These are phyloP conservation scores for Galerucella pusilla DNA, from an alignment of 2,888 invertebrate genomes.

Conservation along the genomic window DNA sequence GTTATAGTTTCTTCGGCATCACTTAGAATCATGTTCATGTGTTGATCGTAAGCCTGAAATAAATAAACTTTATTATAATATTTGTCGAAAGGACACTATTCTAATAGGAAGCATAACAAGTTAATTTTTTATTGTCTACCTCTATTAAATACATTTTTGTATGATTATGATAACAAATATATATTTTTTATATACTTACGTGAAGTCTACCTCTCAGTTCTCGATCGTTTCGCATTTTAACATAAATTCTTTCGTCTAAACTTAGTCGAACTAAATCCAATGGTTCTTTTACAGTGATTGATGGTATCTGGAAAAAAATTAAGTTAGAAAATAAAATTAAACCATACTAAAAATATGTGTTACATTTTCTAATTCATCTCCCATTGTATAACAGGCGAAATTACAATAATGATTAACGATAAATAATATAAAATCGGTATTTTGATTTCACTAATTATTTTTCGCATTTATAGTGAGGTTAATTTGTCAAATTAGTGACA, in stretches of 20 bases:
- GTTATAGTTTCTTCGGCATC: constrained; percentile 99
- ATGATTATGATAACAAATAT: neutral
- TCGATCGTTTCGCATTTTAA: constrained; percentile 98
- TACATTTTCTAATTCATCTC: constrained; percentile 48
- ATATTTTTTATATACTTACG: constrained; percentile 69
- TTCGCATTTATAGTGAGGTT: neutral
- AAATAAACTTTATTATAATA: constrained; percentile 9
- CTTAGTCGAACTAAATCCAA: constrained; percentile 96
- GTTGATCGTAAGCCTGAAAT: constrained; percentile 96
- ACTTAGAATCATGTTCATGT: constrained; percentile 98
- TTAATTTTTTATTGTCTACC: too few species aligned
- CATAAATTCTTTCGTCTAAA: constrained; percentile 97
- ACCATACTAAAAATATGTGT: neutral
- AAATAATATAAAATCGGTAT: neutral
- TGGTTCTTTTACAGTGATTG: constrained; percentile 96
- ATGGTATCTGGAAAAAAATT: constrained; percentile 75
- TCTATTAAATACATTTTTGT: neutral
- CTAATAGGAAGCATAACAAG: too few species aligned
- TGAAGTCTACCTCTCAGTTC: constrained; percentile 95
- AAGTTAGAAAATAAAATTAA: constrained; percentile 36
- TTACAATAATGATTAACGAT: neutral
- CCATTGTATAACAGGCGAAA: constrained; percentile 27
- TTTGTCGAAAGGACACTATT: too few species aligned
- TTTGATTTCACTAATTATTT: neutral
- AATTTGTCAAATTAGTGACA: neutral